Evolutionary conservation across 2,888 invertebrate species (phyloP).

Genomic region (Orthonevra nobilis): DNA sequence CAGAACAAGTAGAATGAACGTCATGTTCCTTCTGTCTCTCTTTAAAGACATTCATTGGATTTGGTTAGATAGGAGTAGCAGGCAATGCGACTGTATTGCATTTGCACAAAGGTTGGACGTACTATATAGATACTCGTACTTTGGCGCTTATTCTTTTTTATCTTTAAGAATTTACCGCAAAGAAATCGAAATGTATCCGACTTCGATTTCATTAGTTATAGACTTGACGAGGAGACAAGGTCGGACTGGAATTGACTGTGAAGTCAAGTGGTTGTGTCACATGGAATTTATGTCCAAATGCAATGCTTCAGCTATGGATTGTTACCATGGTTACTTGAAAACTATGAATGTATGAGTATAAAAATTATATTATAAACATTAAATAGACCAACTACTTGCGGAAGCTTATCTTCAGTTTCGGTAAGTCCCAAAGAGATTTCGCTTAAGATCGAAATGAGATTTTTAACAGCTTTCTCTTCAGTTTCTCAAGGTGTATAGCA

Average conservation of each 20-base stretch:
- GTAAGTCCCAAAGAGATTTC: no score
- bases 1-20: conserved; percentile 27
- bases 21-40: neutral
- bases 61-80: conserved; percentile 9
- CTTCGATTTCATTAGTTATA: conserved; percentile 45
- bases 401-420: no score
- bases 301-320: no score
- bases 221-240: conserved; percentile 40
- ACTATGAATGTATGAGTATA: no score
- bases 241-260: conserved; percentile 18
- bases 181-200: conserved; percentile 52
- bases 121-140: no score
- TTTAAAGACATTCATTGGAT: no score
- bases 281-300: conserved; percentile 1
- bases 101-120: neutral
- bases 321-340: no score
- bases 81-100: neutral
- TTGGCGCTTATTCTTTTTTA: neutral
- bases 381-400: no score
- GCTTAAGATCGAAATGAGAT: no score
- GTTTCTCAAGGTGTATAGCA: no score
- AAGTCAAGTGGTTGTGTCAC: conserved; percentile 2
- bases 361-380: no score
- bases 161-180: conserved; percentile 23
- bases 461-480: no score